Base-by-base conservation (phyloP, 2,797 vertebrate species). In the Sciurus carolinensis region DNA sequence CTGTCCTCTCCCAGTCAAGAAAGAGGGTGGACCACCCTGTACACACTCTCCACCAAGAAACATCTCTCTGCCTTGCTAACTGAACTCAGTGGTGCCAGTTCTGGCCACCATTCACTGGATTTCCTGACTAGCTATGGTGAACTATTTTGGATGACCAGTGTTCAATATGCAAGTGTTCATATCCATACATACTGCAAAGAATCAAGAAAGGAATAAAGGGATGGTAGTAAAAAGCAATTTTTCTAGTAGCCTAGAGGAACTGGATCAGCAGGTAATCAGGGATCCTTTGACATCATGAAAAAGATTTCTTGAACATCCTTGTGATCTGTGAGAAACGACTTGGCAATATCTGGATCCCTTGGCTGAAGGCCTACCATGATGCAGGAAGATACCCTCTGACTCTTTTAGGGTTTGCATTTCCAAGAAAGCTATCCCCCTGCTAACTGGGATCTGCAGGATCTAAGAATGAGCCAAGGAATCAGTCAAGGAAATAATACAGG, bases 401-500 rank as follows among this genome's bases (percentile, higher is more conserved):
- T 83, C 79, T 86, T 39, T 77, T 10, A 69, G 1, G 33, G 81
- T 50, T 84, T 82, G 8, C 13, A 73, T 72, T 86, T 89, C 80
- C 9, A 94, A 79, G 80, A 95, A 85, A 93, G 36, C 64, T 81
- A 79, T 64, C 24, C n/a, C 18, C 18, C 17, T 82, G 84, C 14
- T 39, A 50, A 80, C 47, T 64, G 26, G n/a, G 26, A 84, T 96
- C 59, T 91, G 1, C 0, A 80, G 84, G 39, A 76, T 62, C 59
- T 69, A n/a, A 94, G 91, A 28, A 69, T 89, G 80, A 42, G 13
- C 30, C 18, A 39, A 39, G 30, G 57, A 91, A 84, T 42, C 10
- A 95, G 69, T 44, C 90, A 90, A 62, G 52, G 57, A 86, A 95
- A 90, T 28, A 92, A 84, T 39, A 84, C 30, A 77, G 20, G 30